phyloP scores from a whole-genome alignment of 2,888 invertebrate species.

The Andrena dorsata region DNA sequence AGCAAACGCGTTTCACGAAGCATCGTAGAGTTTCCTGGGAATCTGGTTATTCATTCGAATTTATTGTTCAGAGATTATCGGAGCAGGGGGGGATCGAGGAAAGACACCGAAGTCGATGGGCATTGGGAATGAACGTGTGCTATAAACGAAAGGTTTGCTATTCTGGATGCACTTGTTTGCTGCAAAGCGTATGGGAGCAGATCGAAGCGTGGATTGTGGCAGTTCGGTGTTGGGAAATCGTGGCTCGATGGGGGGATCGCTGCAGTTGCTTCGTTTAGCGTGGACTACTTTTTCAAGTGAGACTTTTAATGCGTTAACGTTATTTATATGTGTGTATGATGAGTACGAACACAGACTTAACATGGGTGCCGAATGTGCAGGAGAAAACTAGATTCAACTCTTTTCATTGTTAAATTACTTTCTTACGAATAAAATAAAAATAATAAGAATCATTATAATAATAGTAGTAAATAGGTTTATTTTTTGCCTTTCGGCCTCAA shows the following conservation, averaged over 20 bases:
- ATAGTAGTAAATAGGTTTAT: too few relatives aligned
- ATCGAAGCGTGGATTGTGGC: constrained; percentile 25
- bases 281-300: background rate
- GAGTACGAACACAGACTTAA: too few relatives aligned
- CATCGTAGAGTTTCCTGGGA: background rate
- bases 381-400: too few relatives aligned
- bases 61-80: constrained; percentile 2
- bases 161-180: constrained; percentile 3
- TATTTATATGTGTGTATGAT: too few relatives aligned
- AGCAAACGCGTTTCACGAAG: constrained; percentile 15
- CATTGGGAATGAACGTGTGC: background rate
- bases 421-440: too few relatives aligned
- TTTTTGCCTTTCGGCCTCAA: too few relatives aligned
- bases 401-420: too few relatives aligned
- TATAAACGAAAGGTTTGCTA: background rate
- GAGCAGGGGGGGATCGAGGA: background rate
- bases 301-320: too few relatives aligned
- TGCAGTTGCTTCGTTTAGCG: constrained; percentile 9
- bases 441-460: too few relatives aligned
- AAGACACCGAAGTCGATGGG: background rate
- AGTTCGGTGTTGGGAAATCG: constrained; percentile 13
- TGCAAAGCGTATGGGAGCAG: background rate
- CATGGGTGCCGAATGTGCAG: too few relatives aligned
- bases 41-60: background rate
- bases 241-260: constrained; percentile 1